These are phyloP conservation scores for Nautilus pompilius DNA, from an alignment of 1,140 invertebrate genomes.

Conservation along the genomic window DNA sequence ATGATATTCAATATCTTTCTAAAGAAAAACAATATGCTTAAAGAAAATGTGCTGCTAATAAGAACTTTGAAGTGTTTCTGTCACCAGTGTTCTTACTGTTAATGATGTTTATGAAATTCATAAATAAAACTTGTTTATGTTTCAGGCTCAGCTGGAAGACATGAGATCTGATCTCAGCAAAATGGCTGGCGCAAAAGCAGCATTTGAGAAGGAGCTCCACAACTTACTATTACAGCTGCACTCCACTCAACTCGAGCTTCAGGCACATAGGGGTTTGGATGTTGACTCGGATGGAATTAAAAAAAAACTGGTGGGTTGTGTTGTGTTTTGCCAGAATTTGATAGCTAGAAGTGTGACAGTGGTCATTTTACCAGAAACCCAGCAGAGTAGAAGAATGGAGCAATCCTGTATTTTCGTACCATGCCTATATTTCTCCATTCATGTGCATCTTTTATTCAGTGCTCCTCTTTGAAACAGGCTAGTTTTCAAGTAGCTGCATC, in stretches of 20 bases:
- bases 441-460: too few species aligned
- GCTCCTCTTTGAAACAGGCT: too few species aligned
- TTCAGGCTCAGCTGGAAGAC: slow-evolving; percentile 73
- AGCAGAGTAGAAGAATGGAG: too few species aligned
- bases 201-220: slow-evolving; percentile 65
- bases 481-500: too few species aligned
- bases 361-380: background rate
- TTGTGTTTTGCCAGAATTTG: background rate
- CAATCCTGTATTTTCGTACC: too few species aligned
- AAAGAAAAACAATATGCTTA: too few species aligned
- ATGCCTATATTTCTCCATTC: too few species aligned
- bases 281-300: slow-evolving; percentile 60
- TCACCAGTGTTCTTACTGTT: too few species aligned
- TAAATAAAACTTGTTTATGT: slow-evolving; percentile 9
- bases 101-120: background rate
- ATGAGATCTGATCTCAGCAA: slow-evolving; percentile 69
- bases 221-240: slow-evolving; percentile 66
- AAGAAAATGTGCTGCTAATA: too few species aligned
- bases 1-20: too few species aligned
- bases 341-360: background rate
- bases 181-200: slow-evolving; percentile 61
- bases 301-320: slow-evolving; percentile 58
- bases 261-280: slow-evolving; percentile 43
- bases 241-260: slow-evolving; percentile 62
- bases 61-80: too few species aligned